phyloP scores from a whole-genome alignment of 2,113 vertebrate species.

The Brevimyrus niger region DNA sequence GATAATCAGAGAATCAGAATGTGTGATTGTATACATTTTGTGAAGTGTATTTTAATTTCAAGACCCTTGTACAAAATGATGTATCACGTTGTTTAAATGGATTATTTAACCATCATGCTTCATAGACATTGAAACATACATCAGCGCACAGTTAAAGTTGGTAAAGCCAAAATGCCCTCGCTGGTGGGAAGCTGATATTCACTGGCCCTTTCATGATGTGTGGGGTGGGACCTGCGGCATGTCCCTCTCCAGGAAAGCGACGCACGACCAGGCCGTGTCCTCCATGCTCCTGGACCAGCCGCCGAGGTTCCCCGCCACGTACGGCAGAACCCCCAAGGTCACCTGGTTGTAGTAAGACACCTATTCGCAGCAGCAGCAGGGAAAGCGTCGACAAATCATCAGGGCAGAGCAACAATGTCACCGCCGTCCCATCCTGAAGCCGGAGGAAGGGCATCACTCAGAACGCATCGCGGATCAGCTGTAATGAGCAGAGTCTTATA shows the following conservation, averaged over 20 bases:
- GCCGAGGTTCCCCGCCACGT: slow-evolving; percentile 58
- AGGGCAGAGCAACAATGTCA: not conserved
- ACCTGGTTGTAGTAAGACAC: slow-evolving; percentile 62
- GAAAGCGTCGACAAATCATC: not conserved
- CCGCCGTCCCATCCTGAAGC: not conserved
- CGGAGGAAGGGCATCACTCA: not conserved
- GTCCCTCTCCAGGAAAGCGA: slow-evolving; percentile 54
- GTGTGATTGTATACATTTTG: not conserved
- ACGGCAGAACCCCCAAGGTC: slow-evolving; percentile 52
- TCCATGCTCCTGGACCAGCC: slow-evolving; percentile 66
- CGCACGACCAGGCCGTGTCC: slow-evolving; percentile 59
- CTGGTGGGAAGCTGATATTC: not conserved
- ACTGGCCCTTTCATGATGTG: not conserved
- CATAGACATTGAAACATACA: not conserved
- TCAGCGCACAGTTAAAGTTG: not conserved
- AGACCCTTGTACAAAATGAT: not conserved
- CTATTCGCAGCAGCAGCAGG: slow-evolving; percentile 46
- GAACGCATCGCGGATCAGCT: not conserved
- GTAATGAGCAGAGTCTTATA: not conserved
- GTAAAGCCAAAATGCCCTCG: not conserved
- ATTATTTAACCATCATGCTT: not conserved
- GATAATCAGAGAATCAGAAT: not conserved
- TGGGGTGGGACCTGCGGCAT: too few species aligned
- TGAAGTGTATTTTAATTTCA: not conserved
- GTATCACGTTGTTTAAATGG: not conserved